Percentiles rank a stretch among this genome's conserved stretches.
phyloP scores from a whole-genome alignment of 2,888 invertebrate genomes.

The Agonum fuliginosum region DNA sequence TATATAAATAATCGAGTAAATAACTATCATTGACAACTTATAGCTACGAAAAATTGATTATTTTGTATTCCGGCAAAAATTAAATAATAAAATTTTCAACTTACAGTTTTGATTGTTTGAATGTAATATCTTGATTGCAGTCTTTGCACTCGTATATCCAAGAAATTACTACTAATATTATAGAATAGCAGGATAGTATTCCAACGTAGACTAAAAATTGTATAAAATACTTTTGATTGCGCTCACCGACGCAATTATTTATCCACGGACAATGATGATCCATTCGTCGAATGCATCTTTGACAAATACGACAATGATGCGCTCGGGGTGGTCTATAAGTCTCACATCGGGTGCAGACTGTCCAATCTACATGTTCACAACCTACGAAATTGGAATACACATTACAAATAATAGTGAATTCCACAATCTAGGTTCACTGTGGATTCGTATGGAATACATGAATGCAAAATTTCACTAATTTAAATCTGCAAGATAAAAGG shows the following conservation, averaged over 20 bases:
- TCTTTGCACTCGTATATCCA: conserved; percentile 83
- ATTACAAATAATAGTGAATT: neutral
- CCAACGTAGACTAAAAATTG: conserved; percentile 90
- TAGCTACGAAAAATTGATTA: too few relatives aligned
- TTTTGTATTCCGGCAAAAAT: neutral
- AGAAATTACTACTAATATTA: conserved; percentile 81
- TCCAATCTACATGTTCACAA: conserved; percentile 82
- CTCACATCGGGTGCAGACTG: conserved; percentile 87
- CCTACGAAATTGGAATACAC: conserved; percentile 65
- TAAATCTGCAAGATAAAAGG: too few relatives aligned
- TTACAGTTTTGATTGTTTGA: conserved; percentile 85
- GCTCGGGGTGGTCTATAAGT: conserved; percentile 89
- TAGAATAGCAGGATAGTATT: conserved; percentile 79
- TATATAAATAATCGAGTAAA: too few relatives aligned
- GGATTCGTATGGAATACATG: too few relatives aligned
- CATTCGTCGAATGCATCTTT: conserved; percentile 87
- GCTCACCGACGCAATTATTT: conserved; percentile 94
- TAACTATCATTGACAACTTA: too few relatives aligned
- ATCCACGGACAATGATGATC: conserved; percentile 95
- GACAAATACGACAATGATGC: conserved; percentile 92
- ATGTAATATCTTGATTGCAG: conserved; percentile 78
- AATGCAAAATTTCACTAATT: too few relatives aligned
- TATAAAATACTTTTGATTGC: conserved; percentile 93
- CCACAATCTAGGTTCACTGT: neutral
- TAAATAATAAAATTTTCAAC: conserved; percentile 66